phyloP scores from a whole-genome alignment of 2,113 vertebrate species.

The Pelecanoides urinatrix region DNA sequence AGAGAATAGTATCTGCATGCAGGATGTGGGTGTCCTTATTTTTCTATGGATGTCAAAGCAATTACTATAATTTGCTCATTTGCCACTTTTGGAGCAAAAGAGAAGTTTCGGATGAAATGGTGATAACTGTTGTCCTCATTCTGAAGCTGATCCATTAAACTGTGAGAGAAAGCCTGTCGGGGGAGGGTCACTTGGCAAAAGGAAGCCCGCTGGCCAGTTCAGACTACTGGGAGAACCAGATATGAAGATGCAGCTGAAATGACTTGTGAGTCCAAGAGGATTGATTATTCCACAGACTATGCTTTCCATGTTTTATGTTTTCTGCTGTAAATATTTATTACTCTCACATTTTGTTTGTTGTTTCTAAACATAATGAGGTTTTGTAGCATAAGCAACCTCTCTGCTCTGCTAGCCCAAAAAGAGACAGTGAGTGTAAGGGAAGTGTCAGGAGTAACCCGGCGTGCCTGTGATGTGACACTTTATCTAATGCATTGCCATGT shows the following conservation, averaged over 20 bases:
- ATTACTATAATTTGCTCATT: not conserved
- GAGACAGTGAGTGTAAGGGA: not conserved
- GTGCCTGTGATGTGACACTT: not conserved
- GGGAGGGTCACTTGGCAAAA: not conserved
- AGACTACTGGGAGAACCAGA: not conserved
- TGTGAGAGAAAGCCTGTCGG: not conserved
- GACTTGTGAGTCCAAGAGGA: not conserved
- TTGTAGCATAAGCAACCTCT: not conserved
- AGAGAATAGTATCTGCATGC: not conserved
- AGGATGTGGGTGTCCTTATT: not conserved
- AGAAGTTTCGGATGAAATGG: not conserved
- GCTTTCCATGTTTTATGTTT: not conserved
- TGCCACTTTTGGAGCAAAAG: not conserved
- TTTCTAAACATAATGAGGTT: not conserved
- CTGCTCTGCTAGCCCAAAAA: not conserved
- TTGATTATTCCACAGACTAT: not conserved
- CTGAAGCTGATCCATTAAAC: not conserved
- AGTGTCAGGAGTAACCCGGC: not conserved
- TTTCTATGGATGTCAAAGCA: not conserved
- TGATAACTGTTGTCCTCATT: not conserved
- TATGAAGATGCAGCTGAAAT: not conserved
- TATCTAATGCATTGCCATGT: not conserved
- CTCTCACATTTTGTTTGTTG: not conserved
- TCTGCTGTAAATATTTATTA: conserved; percentile 26
- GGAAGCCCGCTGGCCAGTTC: not conserved